These are phyloP conservation scores for Reticulitermes speratus DNA, from an alignment of 1,140 invertebrate species.

Conservation along the genomic window DNA sequence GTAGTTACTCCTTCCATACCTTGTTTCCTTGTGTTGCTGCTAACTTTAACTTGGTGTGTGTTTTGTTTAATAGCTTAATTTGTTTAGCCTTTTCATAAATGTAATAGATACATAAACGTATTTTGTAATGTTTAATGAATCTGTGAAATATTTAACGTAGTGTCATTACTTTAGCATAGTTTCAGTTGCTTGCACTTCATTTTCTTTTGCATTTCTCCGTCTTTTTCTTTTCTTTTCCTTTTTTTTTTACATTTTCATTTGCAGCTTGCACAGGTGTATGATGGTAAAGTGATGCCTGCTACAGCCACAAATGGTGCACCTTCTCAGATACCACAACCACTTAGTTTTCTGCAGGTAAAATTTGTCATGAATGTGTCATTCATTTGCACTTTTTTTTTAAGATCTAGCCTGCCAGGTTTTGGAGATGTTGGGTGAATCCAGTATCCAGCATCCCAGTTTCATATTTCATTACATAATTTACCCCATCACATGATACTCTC, in stretches of 20 bases:
- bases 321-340: conserved; percentile 51
- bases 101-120: neutral
- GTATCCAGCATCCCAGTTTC: neutral
- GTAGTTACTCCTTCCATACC: neutral
- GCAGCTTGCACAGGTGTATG: conserved; percentile 65
- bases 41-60: neutral
- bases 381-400: neutral
- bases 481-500: neutral
- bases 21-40: too few relatives aligned
- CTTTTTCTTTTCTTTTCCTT: conserved; percentile 22
- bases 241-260: conserved; percentile 37
- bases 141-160: neutral
- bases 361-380: conserved; percentile 20
- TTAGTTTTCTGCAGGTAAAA: conserved; percentile 62
- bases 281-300: conserved; percentile 60
- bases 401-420: neutral
- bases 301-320: conserved; percentile 54
- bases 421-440: neutral
- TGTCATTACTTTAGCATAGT: conserved; percentile 22
- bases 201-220: conserved; percentile 16
- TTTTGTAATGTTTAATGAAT: neutral
- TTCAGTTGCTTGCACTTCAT: conserved; percentile 14
- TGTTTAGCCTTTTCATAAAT: neutral
- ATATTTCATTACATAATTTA: conserved; percentile 3
- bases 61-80: neutral